Conservation (phyloP, 2,797 vertebrate genomes). For the Nyctalus aviator region DNA sequence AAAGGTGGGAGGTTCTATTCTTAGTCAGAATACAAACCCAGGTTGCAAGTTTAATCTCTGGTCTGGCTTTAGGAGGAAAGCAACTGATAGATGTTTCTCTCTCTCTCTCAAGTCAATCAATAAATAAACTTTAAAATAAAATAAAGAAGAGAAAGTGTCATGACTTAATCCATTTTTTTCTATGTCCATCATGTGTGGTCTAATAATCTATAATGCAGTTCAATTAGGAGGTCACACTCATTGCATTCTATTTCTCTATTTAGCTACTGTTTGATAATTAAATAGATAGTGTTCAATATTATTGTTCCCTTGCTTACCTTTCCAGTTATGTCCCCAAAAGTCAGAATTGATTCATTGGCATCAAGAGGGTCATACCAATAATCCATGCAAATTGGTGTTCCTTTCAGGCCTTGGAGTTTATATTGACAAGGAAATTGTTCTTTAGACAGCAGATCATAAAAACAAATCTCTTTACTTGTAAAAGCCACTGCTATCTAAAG, state of each 20-base stretch:
- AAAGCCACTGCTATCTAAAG: conserved; percentile 90
- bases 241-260: conserved; percentile 15
- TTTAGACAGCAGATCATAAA: conserved; percentile 90
- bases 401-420: conserved; percentile 89
- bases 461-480: conserved; percentile 92
- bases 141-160: neutral
- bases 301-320: conserved; percentile 85
- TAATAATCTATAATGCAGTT: neutral
- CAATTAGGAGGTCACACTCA: neutral
- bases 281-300: neutral
- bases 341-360: conserved; percentile 88
- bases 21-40: no score
- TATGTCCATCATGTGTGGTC: neutral
- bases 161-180: neutral
- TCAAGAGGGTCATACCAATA: conserved; percentile 89
- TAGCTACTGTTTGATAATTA: neutral
- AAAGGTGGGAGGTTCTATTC: neutral
- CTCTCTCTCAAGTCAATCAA: neutral
- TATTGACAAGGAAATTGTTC: conserved; percentile 89
- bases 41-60: neutral
- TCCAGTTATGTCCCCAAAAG: conserved; percentile 90
- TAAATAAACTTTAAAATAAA: neutral
- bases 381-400: conserved; percentile 88
- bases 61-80: neutral
- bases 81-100: neutral